A percentile compares a stretch with the other conserved stretches of the same genome.
These are phyloP conservation scores for Crenichthys baileyi DNA, from an alignment of 2,797 vertebrate genomes.

Conservation along the genomic window DNA sequence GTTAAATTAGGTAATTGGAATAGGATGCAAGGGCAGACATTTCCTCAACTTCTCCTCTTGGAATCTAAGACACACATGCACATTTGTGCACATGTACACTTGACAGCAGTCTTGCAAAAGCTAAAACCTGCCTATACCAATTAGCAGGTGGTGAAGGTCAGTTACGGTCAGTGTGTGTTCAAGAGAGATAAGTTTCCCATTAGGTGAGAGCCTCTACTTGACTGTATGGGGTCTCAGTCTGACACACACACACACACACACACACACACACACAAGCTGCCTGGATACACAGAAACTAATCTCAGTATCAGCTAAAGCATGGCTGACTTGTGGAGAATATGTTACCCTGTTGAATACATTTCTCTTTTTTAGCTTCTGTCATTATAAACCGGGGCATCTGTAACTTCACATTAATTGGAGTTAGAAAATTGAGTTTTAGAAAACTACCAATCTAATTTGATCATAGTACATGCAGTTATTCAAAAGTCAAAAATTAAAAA, in stretches of 20 bases:
- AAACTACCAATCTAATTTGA: not conserved
- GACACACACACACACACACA: conserved; percentile 21
- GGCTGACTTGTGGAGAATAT: not conserved
- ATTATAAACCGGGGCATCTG: not conserved
- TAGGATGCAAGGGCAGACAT: conserved; percentile 59
- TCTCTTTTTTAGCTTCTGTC: not conserved
- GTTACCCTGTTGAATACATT: not conserved
- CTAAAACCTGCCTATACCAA: conserved; percentile 64
- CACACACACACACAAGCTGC: not conserved
- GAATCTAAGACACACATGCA: conserved; percentile 38
- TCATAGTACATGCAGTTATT: not conserved
- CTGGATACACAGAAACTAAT: conserved; percentile 1
- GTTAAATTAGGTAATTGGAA: conserved; percentile 73
- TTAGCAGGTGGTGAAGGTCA: conserved; percentile 76
- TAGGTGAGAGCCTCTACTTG: conserved; percentile 63
- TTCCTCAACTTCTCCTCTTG: conserved; percentile 55
- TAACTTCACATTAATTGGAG: not conserved
- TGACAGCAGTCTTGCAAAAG: conserved; percentile 55
- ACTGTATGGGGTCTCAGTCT: conserved; percentile 49
- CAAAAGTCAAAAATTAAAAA: not conserved
- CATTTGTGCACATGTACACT: conserved; percentile 24
- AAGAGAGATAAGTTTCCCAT: conserved; percentile 75
- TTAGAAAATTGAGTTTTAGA: not conserved
- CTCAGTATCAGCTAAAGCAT: conserved; percentile 6
- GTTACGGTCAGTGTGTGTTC: conserved; percentile 67